A percentile compares a stretch with the other conserved stretches of the same genome.
These are phyloP conservation scores for Rhopalosiphum maidis DNA, from an alignment of 1,140 invertebrate genomes.

Conservation along the genomic window DNA sequence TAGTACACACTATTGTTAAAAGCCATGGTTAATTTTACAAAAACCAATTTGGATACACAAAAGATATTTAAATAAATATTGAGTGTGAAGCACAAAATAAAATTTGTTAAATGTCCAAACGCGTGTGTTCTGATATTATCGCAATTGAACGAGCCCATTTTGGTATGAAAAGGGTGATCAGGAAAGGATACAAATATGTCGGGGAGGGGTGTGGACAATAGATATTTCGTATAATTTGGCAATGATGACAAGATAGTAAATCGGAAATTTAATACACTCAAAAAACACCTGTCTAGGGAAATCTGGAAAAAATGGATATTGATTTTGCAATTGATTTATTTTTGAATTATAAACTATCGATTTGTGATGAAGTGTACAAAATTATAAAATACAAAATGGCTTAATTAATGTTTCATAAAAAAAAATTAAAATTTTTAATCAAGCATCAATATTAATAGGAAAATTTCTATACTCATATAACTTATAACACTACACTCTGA, in stretches of 20 bases:
- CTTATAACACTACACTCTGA: neutral
- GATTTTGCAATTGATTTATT: neutral
- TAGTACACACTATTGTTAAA: neutral
- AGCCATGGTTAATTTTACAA: neutral
- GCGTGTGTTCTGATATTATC: neutral
- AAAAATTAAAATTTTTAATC: neutral
- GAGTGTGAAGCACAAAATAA: neutral
- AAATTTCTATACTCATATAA: neutral
- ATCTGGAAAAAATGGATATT: neutral
- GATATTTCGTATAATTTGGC: neutral
- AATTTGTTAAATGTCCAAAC: slow-evolving; percentile 13
- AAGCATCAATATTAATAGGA: neutral
- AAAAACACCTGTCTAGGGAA: neutral
- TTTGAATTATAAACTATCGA: neutral
- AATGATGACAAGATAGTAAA: neutral
- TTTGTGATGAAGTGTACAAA: neutral
- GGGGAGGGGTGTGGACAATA: neutral
- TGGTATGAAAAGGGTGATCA: neutral
- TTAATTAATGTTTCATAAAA: neutral
- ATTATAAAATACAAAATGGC: neutral
- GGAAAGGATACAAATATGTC: neutral
- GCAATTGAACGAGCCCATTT: slow-evolving; percentile 21
- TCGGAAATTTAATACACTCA: slow-evolving; percentile 19
- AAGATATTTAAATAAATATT: neutral
- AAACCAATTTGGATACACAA: neutral